Percentiles rank a stretch among this genome's conserved stretches.
Conservation (phyloP, 2,113 vertebrate species). For the Tapirus terrestris region DNA sequence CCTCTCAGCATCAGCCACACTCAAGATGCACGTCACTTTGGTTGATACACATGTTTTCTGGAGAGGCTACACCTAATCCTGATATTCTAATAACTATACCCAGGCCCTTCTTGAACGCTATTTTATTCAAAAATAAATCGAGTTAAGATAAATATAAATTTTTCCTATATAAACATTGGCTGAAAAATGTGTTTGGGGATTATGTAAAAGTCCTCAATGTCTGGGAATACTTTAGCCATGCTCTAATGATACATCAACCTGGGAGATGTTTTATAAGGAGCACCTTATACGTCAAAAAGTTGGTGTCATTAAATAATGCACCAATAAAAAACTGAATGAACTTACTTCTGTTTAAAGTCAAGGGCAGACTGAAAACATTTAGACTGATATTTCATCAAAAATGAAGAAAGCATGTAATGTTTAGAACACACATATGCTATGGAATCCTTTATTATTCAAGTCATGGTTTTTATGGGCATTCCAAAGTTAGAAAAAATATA, state of each 20-base stretch:
- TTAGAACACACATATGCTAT: not conserved
- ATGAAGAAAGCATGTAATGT: not conserved
- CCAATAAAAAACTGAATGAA: not conserved
- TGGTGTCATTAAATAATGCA: not conserved
- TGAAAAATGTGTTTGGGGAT: not conserved
- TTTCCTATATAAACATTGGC: not conserved
- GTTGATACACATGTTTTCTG: not conserved
- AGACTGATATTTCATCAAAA: not conserved
- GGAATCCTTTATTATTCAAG: not conserved
- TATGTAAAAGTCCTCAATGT: not conserved
- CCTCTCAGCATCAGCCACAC: not conserved
- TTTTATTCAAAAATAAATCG: not conserved
- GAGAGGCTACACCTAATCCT: not conserved
- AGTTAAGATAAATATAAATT: not conserved
- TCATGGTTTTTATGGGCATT: not conserved
- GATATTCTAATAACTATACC: not conserved
- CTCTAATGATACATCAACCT: not conserved
- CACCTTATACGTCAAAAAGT: not conserved
- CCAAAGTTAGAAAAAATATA: not conserved
- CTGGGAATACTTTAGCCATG: not conserved
- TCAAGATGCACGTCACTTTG: not conserved
- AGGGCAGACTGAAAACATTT: not conserved
- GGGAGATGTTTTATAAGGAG: not conserved
- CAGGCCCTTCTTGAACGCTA: not conserved
- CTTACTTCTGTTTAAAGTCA: not conserved